Evolutionary conservation across 1,140 invertebrate genomes (phyloP), one percentile per base, ranked within the genome.

Genomic region (Tribolium castaneum): DNA sequence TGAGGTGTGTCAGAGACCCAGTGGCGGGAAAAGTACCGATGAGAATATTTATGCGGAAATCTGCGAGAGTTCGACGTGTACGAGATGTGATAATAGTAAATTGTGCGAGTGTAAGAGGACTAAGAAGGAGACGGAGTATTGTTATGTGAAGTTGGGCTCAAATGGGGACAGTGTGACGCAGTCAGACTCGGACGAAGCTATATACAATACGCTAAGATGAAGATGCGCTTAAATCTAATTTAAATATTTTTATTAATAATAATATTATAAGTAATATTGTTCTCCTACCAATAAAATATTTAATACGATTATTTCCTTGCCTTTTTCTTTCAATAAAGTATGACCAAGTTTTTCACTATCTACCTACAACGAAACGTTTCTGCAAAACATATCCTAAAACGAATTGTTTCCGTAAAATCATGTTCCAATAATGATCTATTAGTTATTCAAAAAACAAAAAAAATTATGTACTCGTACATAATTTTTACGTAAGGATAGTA

Each of bases 21-120:
- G 22, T 22, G 66, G 76, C 10, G 70, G 74, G 25, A 77, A 78
- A 52, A 59, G 14, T 75, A 22, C 52, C 7, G 74, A 78, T 59
- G 83, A 85, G 51, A 85, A 85, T 80, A 83, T 85, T 49, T 85
- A 85, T 71, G 84, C 83, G 13, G 84, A 85, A 78, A 85, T 85
- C 72, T 82, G 83, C 70, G 83, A 84, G 71, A 79, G 45, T 72
- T 66, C 66, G 25, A 76, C 54, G 34, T 82, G 79, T 78, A 39
- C 59, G 73, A 71, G 62, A 73, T 82, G 81, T 82, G 81, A 82
- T 80, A 82, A 76, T 80, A 80, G 73, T 56, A 76, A 71, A 39
- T 79, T 70, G 54, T 84, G 82, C 78, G 76, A 80, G 45, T 82
- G 79, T 70, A 82, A 77, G 59, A 79, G 83, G 66, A 81, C 82